These are phyloP conservation scores for Champsocephalus gunnari DNA, from an alignment of 2,797 vertebrate species.

Conservation along the genomic window DNA sequence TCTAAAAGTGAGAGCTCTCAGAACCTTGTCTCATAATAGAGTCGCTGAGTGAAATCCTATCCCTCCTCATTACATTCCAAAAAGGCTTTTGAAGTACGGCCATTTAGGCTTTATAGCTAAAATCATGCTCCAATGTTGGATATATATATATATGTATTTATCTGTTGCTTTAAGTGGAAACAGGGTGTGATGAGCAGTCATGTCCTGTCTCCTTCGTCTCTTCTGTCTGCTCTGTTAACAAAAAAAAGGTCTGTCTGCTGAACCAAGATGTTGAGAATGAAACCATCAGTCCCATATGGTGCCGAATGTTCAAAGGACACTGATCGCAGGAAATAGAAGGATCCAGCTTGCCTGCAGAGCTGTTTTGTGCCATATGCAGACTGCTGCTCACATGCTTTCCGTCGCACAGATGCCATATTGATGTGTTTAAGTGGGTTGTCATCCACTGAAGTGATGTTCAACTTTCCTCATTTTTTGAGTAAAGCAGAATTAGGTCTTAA, in stretches of 20 bases:
- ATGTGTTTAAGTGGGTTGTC: constrained; percentile 61
- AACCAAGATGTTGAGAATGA: constrained; percentile 57
- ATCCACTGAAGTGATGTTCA: constrained; percentile 32
- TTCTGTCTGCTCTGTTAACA: constrained; percentile 41
- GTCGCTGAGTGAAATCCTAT: constrained; percentile 5
- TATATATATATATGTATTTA: constrained; percentile 31
- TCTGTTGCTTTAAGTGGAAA: constrained; percentile 39
- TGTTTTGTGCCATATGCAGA: constrained; percentile 62
- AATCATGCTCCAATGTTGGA: constrained; percentile 16
- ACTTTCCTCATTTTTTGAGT: constrained; percentile 22
- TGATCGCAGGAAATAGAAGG: constrained; percentile 66
- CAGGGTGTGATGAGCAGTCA: constrained; percentile 6
- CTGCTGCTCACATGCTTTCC: constrained; percentile 52
- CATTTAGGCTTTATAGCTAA: constrained; percentile 34
- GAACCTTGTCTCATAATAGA: constrained; percentile 11
- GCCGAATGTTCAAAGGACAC: constrained; percentile 72
- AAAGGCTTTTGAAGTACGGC: constrained; percentile 37
- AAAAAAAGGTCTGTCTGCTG: constrained; percentile 33
- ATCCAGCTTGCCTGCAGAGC: constrained; percentile 68
- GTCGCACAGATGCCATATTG: constrained; percentile 72
- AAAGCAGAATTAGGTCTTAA: constrained; percentile 28
- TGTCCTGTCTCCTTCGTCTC: constrained; percentile 10
- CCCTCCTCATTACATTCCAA: constrained; percentile 2
- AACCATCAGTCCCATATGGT: constrained; percentile 77
- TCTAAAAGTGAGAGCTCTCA: constrained; percentile 1